Base-by-base conservation (phyloP, 2,113 vertebrate species). In the Carassius carassius region DNA sequence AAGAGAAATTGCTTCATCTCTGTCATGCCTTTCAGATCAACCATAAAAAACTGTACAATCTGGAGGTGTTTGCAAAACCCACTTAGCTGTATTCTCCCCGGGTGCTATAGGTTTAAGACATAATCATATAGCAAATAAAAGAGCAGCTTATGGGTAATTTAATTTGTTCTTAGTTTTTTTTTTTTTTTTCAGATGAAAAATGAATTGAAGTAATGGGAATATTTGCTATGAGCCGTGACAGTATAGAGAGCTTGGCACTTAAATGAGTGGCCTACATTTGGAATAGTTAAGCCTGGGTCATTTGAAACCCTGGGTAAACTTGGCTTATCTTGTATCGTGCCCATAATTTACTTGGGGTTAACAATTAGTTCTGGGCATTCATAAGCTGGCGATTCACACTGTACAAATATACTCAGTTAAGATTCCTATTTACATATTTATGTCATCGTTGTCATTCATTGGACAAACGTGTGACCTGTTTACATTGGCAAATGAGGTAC, bases 101-200 rank as follows among this genome's bases (percentile, higher is more conserved):
- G 82, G 58, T 84, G 25, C 72, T 76, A 51, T 76, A 75, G 60
- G 72, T 84, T 84, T 84, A 63, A 76, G 58, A 76, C 23, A 21
- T 76, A 76, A 84, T 84, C 82, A 51, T 83, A 63, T n/a, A 72
- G 72, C 9, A 41, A 84, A 76, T 84, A 84, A 84, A 84, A 84
- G 58, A 75, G 58, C 23, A 76, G 25, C 70, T 65, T 58, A 51
- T 65, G 56, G 65, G 23, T 84, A 76, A 76, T 84, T 84, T 49
- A 84, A 84, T 76, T 65, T 65, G 21, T 23, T 49, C 25, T 69
- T 3, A 65, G 11, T 62, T 49, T 58, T 74, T 29, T 49, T 25
- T 69, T 5, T 84, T 16, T 62, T 49, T 58, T 74, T 29, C 19
- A 49, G 3, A 23, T 65, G 44, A 44, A 60, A 85, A 51, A 78